Conservation (phyloP, 2,113 vertebrate species). For the Enhydra lutris region DNA sequence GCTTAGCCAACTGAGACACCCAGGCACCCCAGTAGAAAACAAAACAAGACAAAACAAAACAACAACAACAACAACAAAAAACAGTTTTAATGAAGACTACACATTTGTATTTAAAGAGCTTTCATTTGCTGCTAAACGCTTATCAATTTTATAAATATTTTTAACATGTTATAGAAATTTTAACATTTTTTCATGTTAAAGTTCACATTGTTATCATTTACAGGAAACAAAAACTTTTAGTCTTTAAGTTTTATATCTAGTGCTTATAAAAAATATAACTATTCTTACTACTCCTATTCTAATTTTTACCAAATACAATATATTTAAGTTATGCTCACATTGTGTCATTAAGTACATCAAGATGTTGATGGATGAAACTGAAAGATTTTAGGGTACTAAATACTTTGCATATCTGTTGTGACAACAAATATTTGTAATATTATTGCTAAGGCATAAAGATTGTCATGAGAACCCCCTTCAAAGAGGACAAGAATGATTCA, state of each 20-base stretch:
- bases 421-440: neutral
- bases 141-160: slow-evolving; percentile 1
- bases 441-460: neutral
- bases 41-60: neutral
- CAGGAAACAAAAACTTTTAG: neutral
- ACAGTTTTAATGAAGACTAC: neutral
- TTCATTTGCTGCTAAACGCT: neutral
- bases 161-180: neutral
- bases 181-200: neutral
- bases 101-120: slow-evolving; percentile 12
- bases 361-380: neutral
- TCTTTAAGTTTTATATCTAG: neutral
- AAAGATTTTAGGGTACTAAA: neutral
- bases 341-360: neutral
- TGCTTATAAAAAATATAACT: slow-evolving; percentile 43
- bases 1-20: neutral
- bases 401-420: neutral
- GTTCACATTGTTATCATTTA: neutral
- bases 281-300: slow-evolving; percentile 32
- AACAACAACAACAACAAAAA: neutral
- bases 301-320: neutral
- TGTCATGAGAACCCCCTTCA: slow-evolving; percentile 30
- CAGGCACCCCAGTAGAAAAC: neutral
- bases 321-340: slow-evolving; percentile 19
- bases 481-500: slow-evolving; percentile 9